These are phyloP conservation scores for Epizoanthus scotinus DNA, from an alignment of 92 coral and sea anemone species.

Conservation along the genomic window DNA sequence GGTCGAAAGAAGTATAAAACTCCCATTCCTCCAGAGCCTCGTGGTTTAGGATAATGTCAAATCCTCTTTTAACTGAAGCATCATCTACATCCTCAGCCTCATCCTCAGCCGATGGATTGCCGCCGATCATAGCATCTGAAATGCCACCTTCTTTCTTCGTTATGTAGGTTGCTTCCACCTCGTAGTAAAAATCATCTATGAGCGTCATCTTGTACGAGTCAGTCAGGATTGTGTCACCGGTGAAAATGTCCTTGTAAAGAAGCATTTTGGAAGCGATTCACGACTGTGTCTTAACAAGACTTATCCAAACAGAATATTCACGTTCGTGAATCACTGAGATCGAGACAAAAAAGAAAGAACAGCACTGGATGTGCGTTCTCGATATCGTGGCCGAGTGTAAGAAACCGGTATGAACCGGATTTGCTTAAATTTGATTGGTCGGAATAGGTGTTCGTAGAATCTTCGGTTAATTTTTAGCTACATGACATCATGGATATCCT, in stretches of 20 bases:
- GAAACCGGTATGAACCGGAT: background rate
- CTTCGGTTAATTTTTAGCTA: too few relatives aligned
- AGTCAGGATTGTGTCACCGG: conserved; percentile 49
- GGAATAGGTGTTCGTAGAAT: too few relatives aligned
- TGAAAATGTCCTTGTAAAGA: conserved; percentile 46
- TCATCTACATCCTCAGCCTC: conserved; percentile 17
- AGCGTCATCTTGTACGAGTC: conserved; percentile 45
- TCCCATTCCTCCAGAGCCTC: conserved; percentile 21
- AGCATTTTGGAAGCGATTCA: conserved; percentile 30
- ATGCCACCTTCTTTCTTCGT: conserved; percentile 17
- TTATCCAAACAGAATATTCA: background rate
- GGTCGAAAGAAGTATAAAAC: conserved; percentile 2
- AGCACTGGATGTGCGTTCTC: background rate
- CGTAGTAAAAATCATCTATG: conserved; percentile 40
- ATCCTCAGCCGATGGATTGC: conserved; percentile 59
- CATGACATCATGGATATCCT: too few relatives aligned
- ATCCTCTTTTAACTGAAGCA: background rate
- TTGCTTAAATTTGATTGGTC: conserved; percentile 12
- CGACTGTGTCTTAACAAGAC: background rate
- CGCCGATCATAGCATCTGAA: conserved; percentile 53
- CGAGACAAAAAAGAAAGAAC: background rate
- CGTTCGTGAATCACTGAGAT: background rate
- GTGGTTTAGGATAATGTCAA: conserved; percentile 43
- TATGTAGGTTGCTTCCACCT: conserved; percentile 7
- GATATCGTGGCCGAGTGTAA: conserved; percentile 24